These are phyloP conservation scores for Meriones unguiculatus DNA, from an alignment of 2,113 vertebrate species.

Conservation along the genomic window DNA sequence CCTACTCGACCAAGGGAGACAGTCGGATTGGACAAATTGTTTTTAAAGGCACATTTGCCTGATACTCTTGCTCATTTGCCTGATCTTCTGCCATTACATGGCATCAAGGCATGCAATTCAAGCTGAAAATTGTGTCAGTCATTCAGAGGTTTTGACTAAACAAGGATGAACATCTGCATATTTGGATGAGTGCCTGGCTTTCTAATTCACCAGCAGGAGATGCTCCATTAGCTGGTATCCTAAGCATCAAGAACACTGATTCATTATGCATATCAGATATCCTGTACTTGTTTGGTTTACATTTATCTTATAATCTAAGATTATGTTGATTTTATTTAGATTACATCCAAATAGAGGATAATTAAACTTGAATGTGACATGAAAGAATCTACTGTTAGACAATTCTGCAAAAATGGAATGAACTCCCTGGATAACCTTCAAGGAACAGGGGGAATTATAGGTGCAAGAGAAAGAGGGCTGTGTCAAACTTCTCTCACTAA, in stretches of 20 bases:
- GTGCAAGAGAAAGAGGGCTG: background rate
- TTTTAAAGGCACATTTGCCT: conserved; percentile 44
- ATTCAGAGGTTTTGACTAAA: conserved; percentile 53
- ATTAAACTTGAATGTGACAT: conserved; percentile 57
- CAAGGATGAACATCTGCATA: conserved; percentile 64
- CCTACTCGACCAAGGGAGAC: background rate
- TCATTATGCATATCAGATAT: conserved; percentile 31
- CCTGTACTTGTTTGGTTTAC: conserved; percentile 29
- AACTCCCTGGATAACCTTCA: conserved; percentile 11
- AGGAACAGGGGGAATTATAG: background rate
- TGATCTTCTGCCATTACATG: background rate
- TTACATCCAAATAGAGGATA: conserved; percentile 69
- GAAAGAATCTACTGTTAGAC: conserved; percentile 40
- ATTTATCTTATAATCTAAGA: conserved; percentile 70
- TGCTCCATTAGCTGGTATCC: conserved; percentile 50
- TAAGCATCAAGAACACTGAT: conserved; percentile 51
- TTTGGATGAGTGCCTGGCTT: conserved; percentile 64
- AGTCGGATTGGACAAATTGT: conserved; percentile 27
- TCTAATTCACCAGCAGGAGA: conserved; percentile 48
- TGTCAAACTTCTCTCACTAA: background rate
- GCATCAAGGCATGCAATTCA: conserved; percentile 24
- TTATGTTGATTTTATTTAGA: conserved; percentile 73
- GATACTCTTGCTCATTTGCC: conserved; percentile 7
- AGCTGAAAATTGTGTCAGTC: conserved; percentile 45
- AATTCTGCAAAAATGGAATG: conserved; percentile 36